phyloP scores from a whole-genome alignment of 2,888 invertebrate genomes.

The Mythimna lalbum region DNA sequence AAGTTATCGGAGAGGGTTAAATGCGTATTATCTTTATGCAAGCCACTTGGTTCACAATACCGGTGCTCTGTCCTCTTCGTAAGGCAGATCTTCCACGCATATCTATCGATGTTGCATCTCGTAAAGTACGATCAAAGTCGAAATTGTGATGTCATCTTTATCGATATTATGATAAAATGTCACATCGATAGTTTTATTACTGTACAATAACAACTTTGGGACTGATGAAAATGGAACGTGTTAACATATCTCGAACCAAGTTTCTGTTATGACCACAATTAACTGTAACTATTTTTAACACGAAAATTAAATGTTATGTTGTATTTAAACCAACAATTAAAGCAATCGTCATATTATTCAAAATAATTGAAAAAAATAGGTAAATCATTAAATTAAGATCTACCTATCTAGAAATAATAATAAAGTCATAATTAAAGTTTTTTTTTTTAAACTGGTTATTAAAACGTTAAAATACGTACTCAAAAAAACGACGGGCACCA shows the following conservation, averaged over 20 bases:
- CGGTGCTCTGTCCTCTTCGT: slow-evolving; percentile 83
- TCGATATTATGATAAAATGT: slow-evolving; percentile 66
- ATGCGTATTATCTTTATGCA: slow-evolving; percentile 90
- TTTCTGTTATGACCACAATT: neutral
- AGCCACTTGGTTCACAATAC: slow-evolving; percentile 89
- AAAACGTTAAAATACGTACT: neutral
- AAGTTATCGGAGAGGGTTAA: slow-evolving; percentile 80
- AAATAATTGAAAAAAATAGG: too few species aligned
- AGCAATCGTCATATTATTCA: neutral
- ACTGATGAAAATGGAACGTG: neutral
- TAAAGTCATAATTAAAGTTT: neutral
- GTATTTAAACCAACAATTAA: neutral
- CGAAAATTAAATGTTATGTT: neutral
- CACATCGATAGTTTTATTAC: slow-evolving; percentile 41
- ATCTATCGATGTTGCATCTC: slow-evolving; percentile 86
- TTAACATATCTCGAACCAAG: neutral
- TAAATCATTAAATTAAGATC: too few species aligned
- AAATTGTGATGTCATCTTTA: slow-evolving; percentile 71
- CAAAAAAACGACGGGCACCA: neutral
- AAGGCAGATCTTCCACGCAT: slow-evolving; percentile 85
- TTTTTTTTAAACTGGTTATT: too few species aligned
- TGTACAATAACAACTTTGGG: neutral
- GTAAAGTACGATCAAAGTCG: slow-evolving; percentile 78
- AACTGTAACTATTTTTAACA: neutral
- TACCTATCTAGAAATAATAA: too few species aligned